Conservation (phyloP, 2,888 invertebrate genomes). For the Gibbula magus region DNA sequence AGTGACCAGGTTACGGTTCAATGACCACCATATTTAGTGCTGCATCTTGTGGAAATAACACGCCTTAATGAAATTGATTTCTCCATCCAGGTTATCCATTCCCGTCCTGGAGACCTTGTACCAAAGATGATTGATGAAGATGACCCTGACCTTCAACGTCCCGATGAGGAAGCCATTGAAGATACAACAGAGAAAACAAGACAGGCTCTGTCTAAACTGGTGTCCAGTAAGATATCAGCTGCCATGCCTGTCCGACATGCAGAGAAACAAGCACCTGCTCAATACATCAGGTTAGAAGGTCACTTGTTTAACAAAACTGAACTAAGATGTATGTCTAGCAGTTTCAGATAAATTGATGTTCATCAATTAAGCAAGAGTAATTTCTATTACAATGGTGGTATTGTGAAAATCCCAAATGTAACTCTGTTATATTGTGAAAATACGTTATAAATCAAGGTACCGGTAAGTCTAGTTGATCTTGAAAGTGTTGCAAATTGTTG, state of each 20-base stretch:
- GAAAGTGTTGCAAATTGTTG: too few species aligned
- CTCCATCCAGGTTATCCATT: constrained; percentile 84
- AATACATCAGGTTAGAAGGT: constrained; percentile 85
- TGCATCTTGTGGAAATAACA: not conserved
- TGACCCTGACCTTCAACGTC: constrained; percentile 91
- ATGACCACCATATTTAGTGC: too few species aligned
- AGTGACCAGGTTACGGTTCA: too few species aligned
- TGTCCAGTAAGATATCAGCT: constrained; percentile 88
- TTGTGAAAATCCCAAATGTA: too few species aligned
- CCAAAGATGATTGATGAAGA: constrained; percentile 94
- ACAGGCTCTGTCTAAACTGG: constrained; percentile 88
- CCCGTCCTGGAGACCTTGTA: constrained; percentile 92
- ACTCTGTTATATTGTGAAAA: too few species aligned
- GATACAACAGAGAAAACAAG: constrained; percentile 92
- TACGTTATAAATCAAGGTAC: too few species aligned
- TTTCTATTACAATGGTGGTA: too few species aligned
- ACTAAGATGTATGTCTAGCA: too few species aligned
- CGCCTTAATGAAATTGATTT: not conserved
- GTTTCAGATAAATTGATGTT: too few species aligned
- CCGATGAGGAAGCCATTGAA: constrained; percentile 88
- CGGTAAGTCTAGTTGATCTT: too few species aligned
- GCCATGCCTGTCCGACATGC: constrained; percentile 97
- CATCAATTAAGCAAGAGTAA: too few species aligned
- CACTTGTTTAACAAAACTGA: not conserved
- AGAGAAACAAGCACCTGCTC: constrained; percentile 93